Conservation (phyloP, 2,797 vertebrate genomes). For the Periophthalmus magnuspinnatus region DNA sequence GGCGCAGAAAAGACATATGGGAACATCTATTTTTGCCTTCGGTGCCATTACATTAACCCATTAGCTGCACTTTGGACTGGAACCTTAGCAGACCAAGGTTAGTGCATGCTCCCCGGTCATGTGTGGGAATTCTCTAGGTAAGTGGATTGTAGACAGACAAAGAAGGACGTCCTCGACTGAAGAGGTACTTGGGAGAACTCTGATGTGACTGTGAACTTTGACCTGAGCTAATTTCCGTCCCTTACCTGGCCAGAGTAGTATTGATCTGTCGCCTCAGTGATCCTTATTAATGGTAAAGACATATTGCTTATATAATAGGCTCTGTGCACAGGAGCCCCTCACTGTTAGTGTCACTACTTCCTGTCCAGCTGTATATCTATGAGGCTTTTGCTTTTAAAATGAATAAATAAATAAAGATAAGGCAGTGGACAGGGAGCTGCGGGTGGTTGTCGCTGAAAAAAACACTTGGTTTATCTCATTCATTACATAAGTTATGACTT, state of each 20-base stretch:
- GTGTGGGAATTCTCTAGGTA: conserved; percentile 13
- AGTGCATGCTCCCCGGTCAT: not conserved
- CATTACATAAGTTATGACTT: not conserved
- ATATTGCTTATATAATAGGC: not conserved
- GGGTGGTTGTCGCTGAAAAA: too few species aligned
- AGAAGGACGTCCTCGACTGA: conserved; percentile 19
- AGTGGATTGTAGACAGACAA: not conserved
- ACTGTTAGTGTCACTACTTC: too few species aligned
- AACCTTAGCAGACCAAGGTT: conserved; percentile 32
- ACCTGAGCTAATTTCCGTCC: conserved; percentile 11
- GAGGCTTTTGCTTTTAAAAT: too few species aligned
- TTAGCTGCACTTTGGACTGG: conserved; percentile 25
- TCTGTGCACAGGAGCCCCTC: too few species aligned
- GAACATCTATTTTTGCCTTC: conserved; percentile 44
- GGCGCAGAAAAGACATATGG: conserved; percentile 34
- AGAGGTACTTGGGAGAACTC: conserved; percentile 6
- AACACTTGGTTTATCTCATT: not conserved
- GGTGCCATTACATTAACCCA: conserved; percentile 45
- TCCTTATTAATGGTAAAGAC: not conserved
- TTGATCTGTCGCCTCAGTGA: not conserved
- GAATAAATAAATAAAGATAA: too few species aligned
- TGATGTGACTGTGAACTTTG: conserved; percentile 16
- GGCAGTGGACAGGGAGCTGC: too few species aligned
- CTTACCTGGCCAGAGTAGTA: not conserved
- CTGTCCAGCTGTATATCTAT: too few species aligned